Base-by-base conservation (phyloP, 2,113 vertebrate species). In the Dicaeum eximium region DNA sequence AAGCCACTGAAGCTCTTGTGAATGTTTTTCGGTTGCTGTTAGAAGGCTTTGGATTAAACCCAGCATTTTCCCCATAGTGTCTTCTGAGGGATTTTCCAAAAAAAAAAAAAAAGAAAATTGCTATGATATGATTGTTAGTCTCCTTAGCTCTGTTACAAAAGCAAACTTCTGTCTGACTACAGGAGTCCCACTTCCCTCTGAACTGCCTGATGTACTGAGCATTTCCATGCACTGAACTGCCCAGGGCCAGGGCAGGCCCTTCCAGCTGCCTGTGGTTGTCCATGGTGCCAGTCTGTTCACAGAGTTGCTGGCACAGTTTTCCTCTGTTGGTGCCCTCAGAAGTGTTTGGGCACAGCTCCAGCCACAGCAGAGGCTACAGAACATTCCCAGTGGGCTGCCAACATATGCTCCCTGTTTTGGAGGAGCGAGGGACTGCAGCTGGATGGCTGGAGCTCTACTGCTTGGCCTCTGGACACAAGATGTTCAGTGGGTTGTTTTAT, bases 341-440 rank as follows among this genome's bases (percentile, higher is more conserved):
- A 84, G 38, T n/a, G 61, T 90, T 64, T 2, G 6, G 93, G 65
- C 73, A 82, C 28, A 45, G 61, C 66, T 90, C 61, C 90, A 95
- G 74, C 70, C 6, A 0, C 7, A 67, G 66, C 78, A 85, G 87
- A 91, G 70, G 48, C 44, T 72, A 25, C 72, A 79, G 48, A n/a
- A 50, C 8, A 4, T 75, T 79, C 85, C 70, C 79, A 60, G n/a
- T n/a, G 57, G 69, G 48, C 31, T 79, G 65, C 60, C 66, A 72
- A 30, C 65, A 42, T 81, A 75, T 24, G 65, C n/a, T 91, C 30
- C 44, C 57, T 57, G 81, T 37, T 91, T 71, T 67, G 66, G 66
- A 82, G 73, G 28, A 82, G 44, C 25, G 37, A 37, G 50, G 45
- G 61, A 37, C 57, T 60, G 85, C 44, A 71, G 38, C 16, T 61